A percentile compares a stretch with the other conserved stretches of the same genome.
These are phyloP conservation scores for Heliangelus exortis DNA, from an alignment of 2,797 vertebrate species.

Conservation along the genomic window DNA sequence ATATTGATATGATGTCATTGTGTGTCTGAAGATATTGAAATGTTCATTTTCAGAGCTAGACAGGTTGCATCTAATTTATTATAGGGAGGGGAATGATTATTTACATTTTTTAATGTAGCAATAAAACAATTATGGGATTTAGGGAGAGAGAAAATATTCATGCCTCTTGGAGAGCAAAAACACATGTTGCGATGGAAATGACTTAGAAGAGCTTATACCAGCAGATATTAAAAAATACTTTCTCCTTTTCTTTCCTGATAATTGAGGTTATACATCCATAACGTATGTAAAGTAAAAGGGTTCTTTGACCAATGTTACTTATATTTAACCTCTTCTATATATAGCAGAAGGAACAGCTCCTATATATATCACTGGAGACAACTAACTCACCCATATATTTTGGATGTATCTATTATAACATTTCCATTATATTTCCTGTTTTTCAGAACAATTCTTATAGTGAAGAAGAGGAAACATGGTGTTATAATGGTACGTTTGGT, in stretches of 20 bases:
- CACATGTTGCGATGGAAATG: not conserved
- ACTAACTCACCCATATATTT: conserved; percentile 1
- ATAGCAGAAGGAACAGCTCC: not conserved
- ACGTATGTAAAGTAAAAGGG: conserved; percentile 10
- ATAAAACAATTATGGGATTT: conserved; percentile 75
- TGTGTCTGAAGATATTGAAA: conserved; percentile 91
- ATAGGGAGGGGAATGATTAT: conserved; percentile 81
- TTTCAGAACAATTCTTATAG: not conserved
- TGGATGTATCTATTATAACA: conserved; percentile 63
- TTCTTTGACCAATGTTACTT: conserved; percentile 19
- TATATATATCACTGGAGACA: not conserved
- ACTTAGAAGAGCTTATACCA: not conserved
- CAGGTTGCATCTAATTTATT: conserved; percentile 85
- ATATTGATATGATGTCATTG: conserved; percentile 97
- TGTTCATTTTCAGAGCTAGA: conserved; percentile 94
- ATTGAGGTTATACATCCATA: conserved; percentile 18
- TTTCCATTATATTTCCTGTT: conserved; percentile 40
- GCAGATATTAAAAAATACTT: conserved; percentile 32
- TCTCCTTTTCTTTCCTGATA: conserved; percentile 26
- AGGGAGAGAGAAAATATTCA: conserved; percentile 22
- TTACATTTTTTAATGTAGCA: conserved; percentile 83
- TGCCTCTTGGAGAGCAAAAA: conserved; percentile 22
- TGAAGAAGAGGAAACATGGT: conserved; percentile 43
- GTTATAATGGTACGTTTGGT: conserved; percentile 28
- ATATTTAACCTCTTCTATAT: not conserved